A percentile compares a stretch with the other conserved stretches of the same genome.
phyloP scores from a whole-genome alignment of 2,888 invertebrate genomes.

The Tenthredo livida region DNA sequence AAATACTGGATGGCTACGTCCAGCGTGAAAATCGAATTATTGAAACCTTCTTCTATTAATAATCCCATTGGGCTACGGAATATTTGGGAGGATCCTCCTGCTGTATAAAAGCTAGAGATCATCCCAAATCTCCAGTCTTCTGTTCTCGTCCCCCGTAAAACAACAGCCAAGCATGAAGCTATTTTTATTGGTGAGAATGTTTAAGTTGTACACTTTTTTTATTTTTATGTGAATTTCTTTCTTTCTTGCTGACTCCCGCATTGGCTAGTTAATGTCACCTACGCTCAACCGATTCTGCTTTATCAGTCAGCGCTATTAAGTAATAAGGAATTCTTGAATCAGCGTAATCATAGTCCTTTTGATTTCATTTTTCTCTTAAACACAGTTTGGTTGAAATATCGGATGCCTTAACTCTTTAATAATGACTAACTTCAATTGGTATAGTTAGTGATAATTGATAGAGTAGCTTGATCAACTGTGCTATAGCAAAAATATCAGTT shows the following conservation, averaged over 20 bases:
- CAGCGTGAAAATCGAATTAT: not conserved
- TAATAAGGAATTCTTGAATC: not conserved
- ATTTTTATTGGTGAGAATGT: not conserved
- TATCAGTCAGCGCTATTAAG: not conserved
- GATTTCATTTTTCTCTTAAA: not conserved
- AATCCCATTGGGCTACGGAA: not conserved
- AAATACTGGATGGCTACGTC: not conserved
- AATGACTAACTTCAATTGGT: not conserved
- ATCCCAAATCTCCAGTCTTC: not conserved
- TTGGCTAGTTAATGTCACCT: too few relatives aligned
- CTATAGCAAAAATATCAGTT: not conserved
- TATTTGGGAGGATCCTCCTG: constrained; percentile 16
- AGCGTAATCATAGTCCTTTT: not conserved
- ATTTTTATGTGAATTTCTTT: not conserved
- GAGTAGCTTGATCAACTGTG: not conserved
- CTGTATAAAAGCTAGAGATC: not conserved
- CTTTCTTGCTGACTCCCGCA: not conserved
- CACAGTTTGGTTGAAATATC: not conserved
- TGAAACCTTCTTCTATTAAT: not conserved
- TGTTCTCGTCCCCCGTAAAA: not conserved
- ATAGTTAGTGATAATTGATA: not conserved
- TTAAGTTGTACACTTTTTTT: not conserved
- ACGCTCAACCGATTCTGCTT: not conserved
- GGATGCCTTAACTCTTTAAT: not conserved
- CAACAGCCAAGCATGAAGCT: not conserved